Conservation (phyloP, 2,113 vertebrate genomes). For the Crotalus helleri region DNA sequence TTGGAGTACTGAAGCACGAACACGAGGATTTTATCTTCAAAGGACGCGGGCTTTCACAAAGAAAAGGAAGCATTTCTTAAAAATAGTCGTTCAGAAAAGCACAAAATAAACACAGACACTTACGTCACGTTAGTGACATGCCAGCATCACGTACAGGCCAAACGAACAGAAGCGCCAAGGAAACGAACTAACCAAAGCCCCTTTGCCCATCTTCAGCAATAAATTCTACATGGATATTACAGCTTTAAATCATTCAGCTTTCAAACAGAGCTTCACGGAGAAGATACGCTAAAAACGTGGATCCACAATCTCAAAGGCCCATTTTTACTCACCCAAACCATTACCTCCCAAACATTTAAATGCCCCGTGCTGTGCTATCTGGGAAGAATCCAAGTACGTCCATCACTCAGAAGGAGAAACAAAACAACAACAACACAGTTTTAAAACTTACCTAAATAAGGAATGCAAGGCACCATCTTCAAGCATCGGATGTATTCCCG, state of each 20-base stretch:
- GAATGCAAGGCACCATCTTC: constrained; percentile 91
- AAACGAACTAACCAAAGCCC: background rate
- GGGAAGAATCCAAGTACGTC: background rate
- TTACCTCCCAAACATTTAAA: no score
- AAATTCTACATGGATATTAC: background rate
- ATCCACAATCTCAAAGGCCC: background rate
- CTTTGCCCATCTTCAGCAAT: background rate
- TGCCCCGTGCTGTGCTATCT: background rate
- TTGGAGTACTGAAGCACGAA: background rate
- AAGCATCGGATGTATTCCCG: constrained; percentile 88
- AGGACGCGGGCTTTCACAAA: background rate
- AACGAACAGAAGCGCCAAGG: background rate
- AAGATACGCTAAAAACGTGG: background rate
- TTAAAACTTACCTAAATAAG: constrained; percentile 85
- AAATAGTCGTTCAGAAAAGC: background rate
- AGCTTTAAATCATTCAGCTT: background rate
- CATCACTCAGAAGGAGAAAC: constrained; percentile 37
- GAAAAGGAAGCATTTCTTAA: background rate
- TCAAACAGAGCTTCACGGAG: background rate
- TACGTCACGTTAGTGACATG: background rate
- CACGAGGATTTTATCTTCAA: background rate
- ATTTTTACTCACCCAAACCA: background rate
- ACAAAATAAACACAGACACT: background rate
- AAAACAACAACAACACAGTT: background rate
- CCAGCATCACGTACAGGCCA: background rate